Percentiles rank a stretch among this genome's conserved stretches.
Evolutionary conservation across 2,113 vertebrate genomes (phyloP).

Genomic region (Prietella phreatophila): DNA sequence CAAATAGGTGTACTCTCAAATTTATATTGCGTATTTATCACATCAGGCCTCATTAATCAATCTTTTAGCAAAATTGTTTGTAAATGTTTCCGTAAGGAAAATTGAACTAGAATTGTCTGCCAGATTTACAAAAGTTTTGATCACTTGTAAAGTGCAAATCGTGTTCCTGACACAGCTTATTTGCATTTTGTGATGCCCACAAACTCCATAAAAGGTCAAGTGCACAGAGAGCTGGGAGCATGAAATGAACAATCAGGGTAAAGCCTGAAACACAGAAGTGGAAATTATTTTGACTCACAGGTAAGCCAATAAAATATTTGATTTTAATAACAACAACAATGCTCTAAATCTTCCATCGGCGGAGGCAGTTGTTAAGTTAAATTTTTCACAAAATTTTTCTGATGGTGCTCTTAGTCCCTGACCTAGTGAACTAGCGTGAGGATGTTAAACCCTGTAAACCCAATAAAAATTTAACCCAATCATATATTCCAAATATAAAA

Average conservation of each 20-base stretch:
- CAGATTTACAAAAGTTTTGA: background rate
- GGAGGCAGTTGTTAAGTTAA: background rate
- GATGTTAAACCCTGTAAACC: background rate
- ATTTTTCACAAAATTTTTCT: background rate
- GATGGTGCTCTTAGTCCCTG: background rate
- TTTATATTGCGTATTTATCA: background rate
- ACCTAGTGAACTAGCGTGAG: background rate
- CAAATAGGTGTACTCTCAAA: background rate
- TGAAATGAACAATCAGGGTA: background rate
- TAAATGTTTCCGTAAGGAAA: background rate
- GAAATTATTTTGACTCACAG: background rate
- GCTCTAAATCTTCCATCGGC: background rate
- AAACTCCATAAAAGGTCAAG: background rate
- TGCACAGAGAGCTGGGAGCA: background rate
- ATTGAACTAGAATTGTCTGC: background rate
- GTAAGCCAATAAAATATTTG: background rate
- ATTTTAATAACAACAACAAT: background rate
- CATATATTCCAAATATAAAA: background rate
- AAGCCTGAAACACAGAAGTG: background rate
- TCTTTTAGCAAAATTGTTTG: background rate
- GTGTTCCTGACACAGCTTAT: background rate
- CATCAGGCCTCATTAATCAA: no score
- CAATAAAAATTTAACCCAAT: background rate
- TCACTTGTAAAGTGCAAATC: background rate
- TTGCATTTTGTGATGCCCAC: background rate